phyloP scores from a whole-genome alignment of 1,140 invertebrate species.

The Caerostris extrusa region DNA sequence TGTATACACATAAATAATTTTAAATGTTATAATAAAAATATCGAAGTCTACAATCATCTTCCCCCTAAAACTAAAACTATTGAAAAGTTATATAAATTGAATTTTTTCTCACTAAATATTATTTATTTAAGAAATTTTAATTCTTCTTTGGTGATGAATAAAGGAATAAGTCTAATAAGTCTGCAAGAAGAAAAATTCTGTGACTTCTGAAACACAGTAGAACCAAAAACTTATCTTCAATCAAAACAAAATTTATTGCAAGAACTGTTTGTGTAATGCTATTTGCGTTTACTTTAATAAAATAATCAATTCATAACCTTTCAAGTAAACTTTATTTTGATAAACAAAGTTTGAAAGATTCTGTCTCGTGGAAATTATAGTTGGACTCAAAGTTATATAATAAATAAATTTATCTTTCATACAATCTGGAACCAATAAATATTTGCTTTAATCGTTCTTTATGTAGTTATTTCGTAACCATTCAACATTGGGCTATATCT shows the following conservation, averaged over 20 bases:
- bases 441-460: no score
- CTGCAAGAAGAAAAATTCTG: neutral
- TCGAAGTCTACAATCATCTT: neutral
- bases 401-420: no score
- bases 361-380: no score
- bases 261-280: neutral
- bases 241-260: neutral
- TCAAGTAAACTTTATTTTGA: no score
- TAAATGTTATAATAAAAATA: slow-evolving; percentile 8
- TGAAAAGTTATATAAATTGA: neutral
- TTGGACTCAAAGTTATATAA: no score
- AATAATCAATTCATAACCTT: no score
- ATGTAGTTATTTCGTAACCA: no score
- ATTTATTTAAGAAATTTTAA: neutral
- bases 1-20: neutral
- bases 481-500: no score
- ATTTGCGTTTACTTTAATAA: neutral
- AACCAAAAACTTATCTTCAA: neutral
- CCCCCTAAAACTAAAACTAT: neutral
- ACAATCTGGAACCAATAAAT: no score
- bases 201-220: neutral
- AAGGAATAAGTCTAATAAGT: neutral
- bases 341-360: no score
- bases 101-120: neutral
- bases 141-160: neutral